A percentile compares a stretch with the other conserved stretches of the same genome.
phyloP scores from a whole-genome alignment of 2,888 invertebrate species.

The Lobophora halterata region DNA sequence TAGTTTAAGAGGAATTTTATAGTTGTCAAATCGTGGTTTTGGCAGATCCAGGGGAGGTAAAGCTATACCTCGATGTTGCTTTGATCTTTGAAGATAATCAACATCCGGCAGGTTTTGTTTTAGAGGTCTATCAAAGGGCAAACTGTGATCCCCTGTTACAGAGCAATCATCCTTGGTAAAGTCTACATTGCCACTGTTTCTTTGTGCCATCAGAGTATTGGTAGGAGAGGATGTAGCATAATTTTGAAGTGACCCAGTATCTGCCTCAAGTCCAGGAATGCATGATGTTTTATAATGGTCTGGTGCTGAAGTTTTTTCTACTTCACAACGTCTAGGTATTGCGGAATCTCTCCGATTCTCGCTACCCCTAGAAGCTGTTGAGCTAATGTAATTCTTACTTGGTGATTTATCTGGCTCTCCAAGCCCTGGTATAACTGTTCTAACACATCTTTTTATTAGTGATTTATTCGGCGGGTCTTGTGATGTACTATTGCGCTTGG shows the following conservation, averaged over 20 bases:
- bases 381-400: background rate
- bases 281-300: background rate
- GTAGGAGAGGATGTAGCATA: constrained; percentile 1
- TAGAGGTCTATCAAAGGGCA: constrained; percentile 47
- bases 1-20: constrained; percentile 22
- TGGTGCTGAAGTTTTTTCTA: constrained; percentile 5
- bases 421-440: constrained; percentile 2
- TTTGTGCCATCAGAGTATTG: constrained; percentile 7
- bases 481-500: constrained; percentile 17
- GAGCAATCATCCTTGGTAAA: constrained; percentile 48
- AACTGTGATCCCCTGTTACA: constrained; percentile 37
- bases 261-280: constrained; percentile 9
- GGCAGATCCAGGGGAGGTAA: too few relatives aligned
- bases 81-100: constrained; percentile 20
- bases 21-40: constrained; percentile 5
- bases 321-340: constrained; percentile 4
- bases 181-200: constrained; percentile 26
- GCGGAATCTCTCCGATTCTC: too few relatives aligned
- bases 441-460: constrained; percentile 7
- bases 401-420: background rate
- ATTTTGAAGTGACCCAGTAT: background rate
- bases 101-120: constrained; percentile 17
- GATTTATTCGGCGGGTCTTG: constrained; percentile 13
- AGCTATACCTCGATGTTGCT: constrained; percentile 2
- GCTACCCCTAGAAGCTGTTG: too few relatives aligned